Evolutionary conservation across 2,888 invertebrate genomes (phyloP).

Genomic region (Polylopha cassiicola): DNA sequence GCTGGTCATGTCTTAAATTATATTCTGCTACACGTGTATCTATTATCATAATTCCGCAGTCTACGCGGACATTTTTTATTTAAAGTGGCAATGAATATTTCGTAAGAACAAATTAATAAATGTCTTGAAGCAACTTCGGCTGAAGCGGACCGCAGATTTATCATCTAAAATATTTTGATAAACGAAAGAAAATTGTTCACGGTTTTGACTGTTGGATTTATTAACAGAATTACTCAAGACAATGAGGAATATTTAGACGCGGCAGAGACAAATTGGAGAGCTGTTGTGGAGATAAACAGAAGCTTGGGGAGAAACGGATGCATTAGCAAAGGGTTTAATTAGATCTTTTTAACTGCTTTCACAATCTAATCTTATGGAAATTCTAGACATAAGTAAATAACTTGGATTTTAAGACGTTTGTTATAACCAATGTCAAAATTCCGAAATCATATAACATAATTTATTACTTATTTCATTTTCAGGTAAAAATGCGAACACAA

Average conservation of each 20-base stretch:
- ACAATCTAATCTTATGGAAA: no score
- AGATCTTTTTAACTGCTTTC: no score
- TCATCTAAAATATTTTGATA: constrained; percentile 21
- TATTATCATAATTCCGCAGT: constrained; percentile 16
- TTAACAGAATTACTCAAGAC: constrained; percentile 71
- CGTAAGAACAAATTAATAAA: constrained; percentile 21
- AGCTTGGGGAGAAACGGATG: constrained; percentile 45
- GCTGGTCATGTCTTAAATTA: constrained; percentile 1
- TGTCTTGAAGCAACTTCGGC: constrained; percentile 20
- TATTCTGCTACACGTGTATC: constrained; percentile 5
- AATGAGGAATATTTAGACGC: constrained; percentile 67
- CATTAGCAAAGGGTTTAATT: constrained; percentile 22
- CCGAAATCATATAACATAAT: no score
- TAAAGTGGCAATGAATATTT: constrained; percentile 21
- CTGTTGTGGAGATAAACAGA: constrained; percentile 62
- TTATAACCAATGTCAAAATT: no score
- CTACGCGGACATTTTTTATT: constrained; percentile 14
- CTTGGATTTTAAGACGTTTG: neutral
- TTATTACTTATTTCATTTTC: no score
- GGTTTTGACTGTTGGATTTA: constrained; percentile 65
- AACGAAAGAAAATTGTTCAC: constrained; percentile 38
- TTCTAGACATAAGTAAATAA: constrained; percentile 7
- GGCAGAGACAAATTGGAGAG: constrained; percentile 64
- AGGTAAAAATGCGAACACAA: no score
- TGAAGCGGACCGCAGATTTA: constrained; percentile 23